phyloP scores from a whole-genome alignment of 2,888 invertebrate species.

The Sarcophaga rosellei region DNA sequence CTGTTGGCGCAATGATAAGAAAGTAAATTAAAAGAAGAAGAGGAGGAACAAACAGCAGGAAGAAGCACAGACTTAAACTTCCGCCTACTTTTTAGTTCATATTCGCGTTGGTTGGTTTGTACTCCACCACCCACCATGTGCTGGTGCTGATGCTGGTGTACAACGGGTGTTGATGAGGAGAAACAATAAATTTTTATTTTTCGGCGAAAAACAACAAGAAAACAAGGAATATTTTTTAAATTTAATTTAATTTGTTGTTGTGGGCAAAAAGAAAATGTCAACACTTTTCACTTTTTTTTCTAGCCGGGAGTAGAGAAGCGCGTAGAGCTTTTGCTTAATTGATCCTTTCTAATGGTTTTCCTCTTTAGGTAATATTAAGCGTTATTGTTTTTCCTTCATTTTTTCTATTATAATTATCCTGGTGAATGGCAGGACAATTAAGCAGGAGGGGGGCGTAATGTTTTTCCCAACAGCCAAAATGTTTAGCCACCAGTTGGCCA shows the following conservation, averaged over 20 bases:
- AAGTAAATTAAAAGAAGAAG: constrained; percentile 35
- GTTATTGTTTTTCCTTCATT: too few relatives aligned
- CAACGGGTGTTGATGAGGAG: too few relatives aligned
- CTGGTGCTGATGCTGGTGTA: too few relatives aligned
- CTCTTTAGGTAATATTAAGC: too few relatives aligned
- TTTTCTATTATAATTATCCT: neutral
- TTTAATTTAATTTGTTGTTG: neutral
- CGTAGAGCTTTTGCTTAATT: too few relatives aligned
- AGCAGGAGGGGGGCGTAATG: neutral
- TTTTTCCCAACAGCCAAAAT: neutral
- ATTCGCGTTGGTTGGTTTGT: too few relatives aligned
- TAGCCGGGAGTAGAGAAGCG: neutral
- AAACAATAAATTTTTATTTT: too few relatives aligned
- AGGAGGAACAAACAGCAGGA: neutral
- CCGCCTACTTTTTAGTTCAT: neutral
- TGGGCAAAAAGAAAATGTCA: neutral
- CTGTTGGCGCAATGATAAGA: constrained; percentile 54
- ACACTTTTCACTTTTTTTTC: neutral
- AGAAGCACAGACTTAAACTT: neutral
- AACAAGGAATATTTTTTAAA: neutral
- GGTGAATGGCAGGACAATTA: neutral
- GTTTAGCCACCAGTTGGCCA: neutral
- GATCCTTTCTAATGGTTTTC: too few relatives aligned
- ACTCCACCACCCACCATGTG: too few relatives aligned
- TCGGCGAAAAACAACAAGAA: too few relatives aligned